These are phyloP conservation scores for Lophura nycthemera DNA, from an alignment of 2,113 vertebrate species.

Conservation along the genomic window DNA sequence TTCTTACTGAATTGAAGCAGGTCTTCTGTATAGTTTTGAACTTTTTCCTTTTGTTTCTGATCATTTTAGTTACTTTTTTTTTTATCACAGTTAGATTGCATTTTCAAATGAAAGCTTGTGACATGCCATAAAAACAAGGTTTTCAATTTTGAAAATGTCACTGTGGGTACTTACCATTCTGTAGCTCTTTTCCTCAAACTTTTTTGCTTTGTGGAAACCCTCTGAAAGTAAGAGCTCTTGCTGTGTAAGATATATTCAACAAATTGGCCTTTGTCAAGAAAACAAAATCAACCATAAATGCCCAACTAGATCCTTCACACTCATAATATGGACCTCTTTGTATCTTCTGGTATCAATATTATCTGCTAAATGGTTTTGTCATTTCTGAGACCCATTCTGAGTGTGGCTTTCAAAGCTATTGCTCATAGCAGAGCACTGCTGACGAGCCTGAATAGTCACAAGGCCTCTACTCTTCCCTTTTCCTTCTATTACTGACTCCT, in stretches of 20 bases:
- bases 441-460: background rate
- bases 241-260: background rate
- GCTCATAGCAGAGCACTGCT: background rate
- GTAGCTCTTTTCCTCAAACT: background rate
- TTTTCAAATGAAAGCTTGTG: conserved; percentile 33
- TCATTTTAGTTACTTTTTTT: conserved; percentile 21
- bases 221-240: background rate
- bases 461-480: background rate
- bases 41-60: conserved; percentile 23
- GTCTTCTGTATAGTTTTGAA: conserved; percentile 52
- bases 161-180: background rate
- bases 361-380: background rate
- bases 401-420: background rate
- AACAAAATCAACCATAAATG: background rate
- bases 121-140: conserved; percentile 12
- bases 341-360: background rate
- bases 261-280: background rate
- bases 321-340: background rate
- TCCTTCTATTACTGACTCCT: background rate
- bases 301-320: background rate
- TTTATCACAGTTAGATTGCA: conserved; percentile 1
- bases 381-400: background rate
- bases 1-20: conserved; percentile 30
- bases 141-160: conserved; percentile 49
- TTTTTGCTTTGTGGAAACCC: background rate